These are phyloP conservation scores for Drosophila mojavensis DNA, from an alignment of 1,140 invertebrate species.

Conservation along the genomic window DNA sequence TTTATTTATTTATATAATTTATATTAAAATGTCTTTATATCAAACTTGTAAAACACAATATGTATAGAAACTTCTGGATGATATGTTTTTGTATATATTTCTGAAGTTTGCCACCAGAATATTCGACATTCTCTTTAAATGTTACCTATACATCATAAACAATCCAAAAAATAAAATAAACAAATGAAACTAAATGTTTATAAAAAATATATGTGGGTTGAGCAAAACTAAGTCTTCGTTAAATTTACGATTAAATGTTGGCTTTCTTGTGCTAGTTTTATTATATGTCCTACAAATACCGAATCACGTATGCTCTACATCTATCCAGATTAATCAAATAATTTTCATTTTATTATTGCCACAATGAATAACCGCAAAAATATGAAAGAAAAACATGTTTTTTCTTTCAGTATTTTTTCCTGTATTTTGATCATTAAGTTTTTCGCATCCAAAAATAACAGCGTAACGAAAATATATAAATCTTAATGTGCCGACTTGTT, in stretches of 20 bases:
- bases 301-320: constrained; percentile 9
- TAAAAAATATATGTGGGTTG: background rate
- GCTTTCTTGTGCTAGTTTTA: background rate
- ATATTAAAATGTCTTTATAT: background rate
- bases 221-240: background rate
- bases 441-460: constrained; percentile 63
- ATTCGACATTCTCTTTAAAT: background rate
- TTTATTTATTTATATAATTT: too few relatives aligned
- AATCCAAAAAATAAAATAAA: background rate
- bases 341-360: constrained; percentile 24
- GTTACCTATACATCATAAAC: background rate
- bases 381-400: constrained; percentile 66
- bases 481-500: constrained; percentile 46
- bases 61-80: background rate
- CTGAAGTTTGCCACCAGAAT: background rate
- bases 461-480: constrained; percentile 63
- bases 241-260: background rate
- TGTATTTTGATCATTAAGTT: constrained; percentile 54
- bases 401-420: constrained; percentile 13
- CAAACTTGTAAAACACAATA: too few relatives aligned
- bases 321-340: constrained; percentile 56
- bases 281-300: background rate
- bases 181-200: background rate
- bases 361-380: constrained; percentile 62
- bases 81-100: background rate